Conservation (phyloP, 2,888 invertebrate species). For the Leucoma salicis region DNA sequence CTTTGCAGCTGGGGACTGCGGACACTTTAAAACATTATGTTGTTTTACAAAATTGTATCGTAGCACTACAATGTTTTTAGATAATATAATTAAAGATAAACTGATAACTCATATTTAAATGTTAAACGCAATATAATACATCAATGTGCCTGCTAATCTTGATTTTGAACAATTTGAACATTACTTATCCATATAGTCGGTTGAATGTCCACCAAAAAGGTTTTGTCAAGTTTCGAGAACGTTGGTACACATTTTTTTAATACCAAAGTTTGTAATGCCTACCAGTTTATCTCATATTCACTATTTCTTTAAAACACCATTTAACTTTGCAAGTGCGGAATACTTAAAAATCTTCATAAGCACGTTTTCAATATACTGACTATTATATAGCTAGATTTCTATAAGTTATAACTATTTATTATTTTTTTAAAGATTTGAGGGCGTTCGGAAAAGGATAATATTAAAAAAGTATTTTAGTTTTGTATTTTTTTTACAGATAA, state of each 20-base stretch:
- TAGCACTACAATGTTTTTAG: conserved; percentile 3
- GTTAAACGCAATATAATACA: neutral
- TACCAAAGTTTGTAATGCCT: conserved; percentile 11
- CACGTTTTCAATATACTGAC: neutral
- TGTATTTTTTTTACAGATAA: too few species aligned
- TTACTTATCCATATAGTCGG: neutral
- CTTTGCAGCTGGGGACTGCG: conserved; percentile 23
- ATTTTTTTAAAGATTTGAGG: conserved; percentile 23
- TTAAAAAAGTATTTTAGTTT: neutral
- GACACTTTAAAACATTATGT: conserved; percentile 13
- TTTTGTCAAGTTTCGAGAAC: neutral
- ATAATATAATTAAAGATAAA: neutral
- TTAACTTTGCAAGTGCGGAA: neutral
- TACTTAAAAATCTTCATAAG: neutral
- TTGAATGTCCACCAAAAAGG: neutral
- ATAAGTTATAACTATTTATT: conserved; percentile 41
- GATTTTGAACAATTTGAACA: neutral
- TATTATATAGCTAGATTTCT: conserved; percentile 27
- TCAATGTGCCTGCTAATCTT: neutral
- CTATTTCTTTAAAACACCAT: neutral
- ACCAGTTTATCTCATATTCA: conserved; percentile 1
- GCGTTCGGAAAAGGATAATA: conserved; percentile 27
- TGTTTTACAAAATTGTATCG: conserved; percentile 17
- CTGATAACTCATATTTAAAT: neutral
- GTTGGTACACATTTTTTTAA: too few species aligned